Percentiles rank a stretch among this genome's conserved stretches.
These are phyloP conservation scores for Trileptium ribeirensis DNA, from an alignment of 2,888 invertebrate species.

Conservation along the genomic window DNA sequence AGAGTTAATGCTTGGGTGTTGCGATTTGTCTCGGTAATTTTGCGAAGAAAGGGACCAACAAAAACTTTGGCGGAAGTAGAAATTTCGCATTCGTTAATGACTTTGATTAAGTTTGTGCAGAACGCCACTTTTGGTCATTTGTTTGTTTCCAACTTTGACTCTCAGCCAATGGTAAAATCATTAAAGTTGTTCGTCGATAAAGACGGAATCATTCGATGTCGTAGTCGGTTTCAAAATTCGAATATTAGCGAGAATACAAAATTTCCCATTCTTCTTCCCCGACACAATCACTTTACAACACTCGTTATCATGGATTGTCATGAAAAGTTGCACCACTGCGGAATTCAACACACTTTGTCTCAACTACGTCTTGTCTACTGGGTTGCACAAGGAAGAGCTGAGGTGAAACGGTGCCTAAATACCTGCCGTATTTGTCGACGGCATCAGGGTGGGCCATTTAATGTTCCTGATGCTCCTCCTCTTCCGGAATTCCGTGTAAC, in stretches of 20 bases:
- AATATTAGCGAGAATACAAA: no score
- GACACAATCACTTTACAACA: no score
- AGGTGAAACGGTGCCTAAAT: constrained; percentile 9
- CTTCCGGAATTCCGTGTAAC: constrained; percentile 18
- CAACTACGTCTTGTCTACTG: neutral
- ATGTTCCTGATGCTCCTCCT: constrained; percentile 10
- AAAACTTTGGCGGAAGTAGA: no score
- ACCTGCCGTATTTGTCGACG: constrained; percentile 14
- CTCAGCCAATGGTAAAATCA: no score
- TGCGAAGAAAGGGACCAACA: no score
- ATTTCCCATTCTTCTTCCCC: no score
- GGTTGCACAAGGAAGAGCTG: neutral
- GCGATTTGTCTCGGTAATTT: no score
- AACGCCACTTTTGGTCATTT: neutral
- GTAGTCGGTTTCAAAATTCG: no score
- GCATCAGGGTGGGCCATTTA: constrained; percentile 16
- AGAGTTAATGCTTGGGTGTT: no score
- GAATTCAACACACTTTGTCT: neutral
- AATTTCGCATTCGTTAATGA: neutral
- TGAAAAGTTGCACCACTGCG: no score
- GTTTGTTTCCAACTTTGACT: neutral
- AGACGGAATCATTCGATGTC: no score
- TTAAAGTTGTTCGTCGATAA: neutral
- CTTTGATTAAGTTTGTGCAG: neutral
- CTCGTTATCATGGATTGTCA: no score